These are phyloP conservation scores for Sebastes jordani DNA, from an alignment of 2,797 vertebrate species.

Conservation along the genomic window DNA sequence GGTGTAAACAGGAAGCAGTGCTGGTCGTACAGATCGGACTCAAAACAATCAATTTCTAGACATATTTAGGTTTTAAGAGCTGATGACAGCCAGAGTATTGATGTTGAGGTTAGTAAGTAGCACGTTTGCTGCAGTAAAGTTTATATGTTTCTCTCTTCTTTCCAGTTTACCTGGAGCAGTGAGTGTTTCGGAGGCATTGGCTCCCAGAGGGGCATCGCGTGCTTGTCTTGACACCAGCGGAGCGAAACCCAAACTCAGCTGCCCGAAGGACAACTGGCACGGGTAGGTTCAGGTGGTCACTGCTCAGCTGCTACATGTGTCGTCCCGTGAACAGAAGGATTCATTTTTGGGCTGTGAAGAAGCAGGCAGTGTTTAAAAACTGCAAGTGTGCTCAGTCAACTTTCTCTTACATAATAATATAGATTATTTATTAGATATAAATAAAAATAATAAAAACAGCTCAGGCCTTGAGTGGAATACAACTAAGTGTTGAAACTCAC, in stretches of 20 bases:
- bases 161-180: slow-evolving; percentile 82
- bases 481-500: background rate
- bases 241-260: slow-evolving; percentile 85
- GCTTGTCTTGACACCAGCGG: slow-evolving; percentile 78
- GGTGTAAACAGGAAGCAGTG: too few relatives aligned
- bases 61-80: background rate
- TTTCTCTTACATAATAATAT: background rate
- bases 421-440: too few relatives aligned
- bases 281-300: slow-evolving; percentile 77
- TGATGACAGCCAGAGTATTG: background rate
- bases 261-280: slow-evolving; percentile 94
- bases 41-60: background rate
- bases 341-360: background rate
- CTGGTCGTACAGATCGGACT: background rate
- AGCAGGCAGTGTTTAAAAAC: background rate
- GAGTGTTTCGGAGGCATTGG: slow-evolving; percentile 78
- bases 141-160: background rate
- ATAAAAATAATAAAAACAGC: background rate
- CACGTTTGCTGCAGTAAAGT: background rate
- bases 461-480: background rate
- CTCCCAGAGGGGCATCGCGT: slow-evolving; percentile 69
- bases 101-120: background rate
- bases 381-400: background rate
- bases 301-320: background rate
- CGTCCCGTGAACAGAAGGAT: background rate